Base-by-base conservation (phyloP, 1,140 invertebrate genomes). In the Wasmannia auropunctata region DNA sequence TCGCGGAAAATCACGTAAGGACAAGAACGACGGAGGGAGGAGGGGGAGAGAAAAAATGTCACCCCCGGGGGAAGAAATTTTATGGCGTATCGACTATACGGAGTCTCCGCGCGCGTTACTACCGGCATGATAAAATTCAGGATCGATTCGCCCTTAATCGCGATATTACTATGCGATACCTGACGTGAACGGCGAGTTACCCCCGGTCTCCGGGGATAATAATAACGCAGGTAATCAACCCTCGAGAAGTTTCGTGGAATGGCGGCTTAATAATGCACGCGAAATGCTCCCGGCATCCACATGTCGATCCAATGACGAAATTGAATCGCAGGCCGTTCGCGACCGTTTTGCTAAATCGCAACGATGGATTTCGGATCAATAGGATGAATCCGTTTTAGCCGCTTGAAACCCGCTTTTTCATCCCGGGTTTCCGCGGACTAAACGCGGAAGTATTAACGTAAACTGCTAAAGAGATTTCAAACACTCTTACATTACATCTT, bases 61-160 rank as follows among this genome's bases (percentile, higher is more conserved):
- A 11, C 40, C 31, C 28, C 10, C 28, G 43, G 0, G 31, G 70
- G 10, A 22, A 67, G 69, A 72, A 77, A 75, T 70, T 90, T 88
- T 81, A 72, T n/a, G 49, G 67, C 43, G 43, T n/a, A 84, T 89
- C 58, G 31, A 49, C 65, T 79, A 79, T 79, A 79, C n/a, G 70
- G 28, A 10, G 40, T 89, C 87, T 88, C 63, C 22, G 88, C 80
- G 54, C 79, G 75, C 40, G 85, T 89, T 81, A 86, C 72, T 86
- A 70, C 51, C 31, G 72, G 65, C 67, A 34, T 86, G 83, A 77
- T 90, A 90, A 90, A 90, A 90, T 89, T 89, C 46, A 40, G 54
- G 46, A 90, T 90, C 89, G 89, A 90, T 90, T 81, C 79, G 46
- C 79, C 86, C 77, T 90, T 90, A 90, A 90, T 90, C 88, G 88